Evolutionary conservation across 2,113 vertebrate genomes (phyloP).

Genomic region (Brachyhypopomus gauderio): DNA sequence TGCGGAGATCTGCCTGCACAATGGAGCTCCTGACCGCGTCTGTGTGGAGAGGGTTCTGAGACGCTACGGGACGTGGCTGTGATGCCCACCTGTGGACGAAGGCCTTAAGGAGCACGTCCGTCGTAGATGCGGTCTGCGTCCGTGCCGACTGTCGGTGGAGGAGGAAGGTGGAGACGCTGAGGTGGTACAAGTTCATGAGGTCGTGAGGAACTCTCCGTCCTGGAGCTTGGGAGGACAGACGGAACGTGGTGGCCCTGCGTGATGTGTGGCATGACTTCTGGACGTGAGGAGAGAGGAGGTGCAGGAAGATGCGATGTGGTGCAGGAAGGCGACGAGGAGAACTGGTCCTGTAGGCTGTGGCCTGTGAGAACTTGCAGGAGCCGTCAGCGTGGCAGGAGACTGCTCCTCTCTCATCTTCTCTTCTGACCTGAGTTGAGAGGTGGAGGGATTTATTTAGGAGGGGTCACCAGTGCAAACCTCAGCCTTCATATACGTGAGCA

Average conservation of each 20-base stretch:
- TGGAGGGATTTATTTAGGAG: constrained; percentile 10
- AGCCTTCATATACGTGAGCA: neutral
- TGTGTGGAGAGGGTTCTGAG: no score
- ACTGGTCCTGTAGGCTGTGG: neutral
- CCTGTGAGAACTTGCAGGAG: constrained; percentile 20
- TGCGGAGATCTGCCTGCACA: no score
- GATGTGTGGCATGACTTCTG: neutral
- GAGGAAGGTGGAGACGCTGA: no score
- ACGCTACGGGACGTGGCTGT: no score
- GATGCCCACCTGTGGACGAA: no score
- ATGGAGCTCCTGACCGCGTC: no score
- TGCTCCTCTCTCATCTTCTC: neutral
- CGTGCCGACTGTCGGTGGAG: no score
- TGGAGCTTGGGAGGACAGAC: no score
- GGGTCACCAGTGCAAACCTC: constrained; percentile 8
- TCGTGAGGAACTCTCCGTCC: no score
- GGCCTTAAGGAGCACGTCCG: no score
- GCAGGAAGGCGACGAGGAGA: neutral
- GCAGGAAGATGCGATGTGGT: neutral
- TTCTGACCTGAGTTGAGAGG: neutral
- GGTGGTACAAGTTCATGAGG: no score
- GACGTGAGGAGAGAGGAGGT: neutral
- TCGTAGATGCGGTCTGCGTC: no score
- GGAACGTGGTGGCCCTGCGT: neutral
- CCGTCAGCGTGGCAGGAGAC: constrained; percentile 8